These are phyloP conservation scores for Aselliscus stoliczkanus DNA, from an alignment of 2,797 vertebrate genomes.

Conservation along the genomic window DNA sequence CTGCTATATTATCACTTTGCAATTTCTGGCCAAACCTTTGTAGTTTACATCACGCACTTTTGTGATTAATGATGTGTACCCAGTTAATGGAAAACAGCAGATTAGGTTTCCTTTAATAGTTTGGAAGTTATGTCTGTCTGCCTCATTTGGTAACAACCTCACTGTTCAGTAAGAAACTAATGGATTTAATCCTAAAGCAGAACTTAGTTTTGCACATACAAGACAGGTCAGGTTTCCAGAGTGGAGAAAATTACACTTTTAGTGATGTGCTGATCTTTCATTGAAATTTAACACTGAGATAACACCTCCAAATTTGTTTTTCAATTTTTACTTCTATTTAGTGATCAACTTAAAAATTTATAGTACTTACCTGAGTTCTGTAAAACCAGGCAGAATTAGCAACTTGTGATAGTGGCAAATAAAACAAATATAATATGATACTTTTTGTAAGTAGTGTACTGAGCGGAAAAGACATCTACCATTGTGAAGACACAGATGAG, in stretches of 20 bases:
- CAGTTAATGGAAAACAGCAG: constrained; percentile 72
- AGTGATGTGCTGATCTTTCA: background rate
- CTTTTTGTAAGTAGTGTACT: background rate
- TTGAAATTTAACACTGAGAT: background rate
- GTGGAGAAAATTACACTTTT: constrained; percentile 42
- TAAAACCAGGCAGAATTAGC: background rate
- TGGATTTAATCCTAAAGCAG: constrained; percentile 62
- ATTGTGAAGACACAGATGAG: background rate
- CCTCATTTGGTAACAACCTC: constrained; percentile 72
- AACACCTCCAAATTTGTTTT: background rate
- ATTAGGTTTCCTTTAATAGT: constrained; percentile 72
- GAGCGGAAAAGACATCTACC: background rate
- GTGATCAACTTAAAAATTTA: background rate
- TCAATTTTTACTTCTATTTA: background rate
- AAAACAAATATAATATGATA: background rate
- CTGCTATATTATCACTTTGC: constrained; percentile 28
- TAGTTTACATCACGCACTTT: constrained; percentile 66
- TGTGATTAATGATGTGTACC: constrained; percentile 72
- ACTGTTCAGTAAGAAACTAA: constrained; percentile 66
- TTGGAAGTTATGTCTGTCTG: constrained; percentile 62
- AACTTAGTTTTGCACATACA: constrained; percentile 47
- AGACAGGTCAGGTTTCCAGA: constrained; percentile 48
- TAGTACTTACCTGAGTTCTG: background rate
- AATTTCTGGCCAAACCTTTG: constrained; percentile 53
- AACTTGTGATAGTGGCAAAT: background rate